Percentiles rank a stretch among this genome's conserved stretches.
Evolutionary conservation across 2,113 vertebrate genomes (phyloP).

Genomic region (Pituophis catenifer): DNA sequence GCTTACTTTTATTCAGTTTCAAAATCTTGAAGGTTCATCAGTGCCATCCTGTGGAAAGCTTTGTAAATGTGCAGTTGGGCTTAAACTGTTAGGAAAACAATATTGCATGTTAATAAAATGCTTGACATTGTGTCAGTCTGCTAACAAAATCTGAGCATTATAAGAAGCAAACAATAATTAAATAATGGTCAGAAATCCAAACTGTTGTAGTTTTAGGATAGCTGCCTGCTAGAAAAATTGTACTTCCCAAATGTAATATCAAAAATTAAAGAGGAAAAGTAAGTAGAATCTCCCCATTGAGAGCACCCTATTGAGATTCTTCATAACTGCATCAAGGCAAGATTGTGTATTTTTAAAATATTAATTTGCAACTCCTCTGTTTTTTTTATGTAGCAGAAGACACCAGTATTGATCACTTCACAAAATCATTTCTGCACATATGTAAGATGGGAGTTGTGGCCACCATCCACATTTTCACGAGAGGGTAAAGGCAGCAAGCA

Average conservation of each 20-base stretch:
- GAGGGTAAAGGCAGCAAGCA: background rate
- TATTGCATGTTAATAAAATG: constrained; percentile 14
- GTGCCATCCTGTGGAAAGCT: constrained; percentile 70
- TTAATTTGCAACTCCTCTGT: background rate
- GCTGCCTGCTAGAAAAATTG: background rate
- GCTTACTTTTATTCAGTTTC: background rate
- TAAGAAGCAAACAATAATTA: constrained; percentile 24
- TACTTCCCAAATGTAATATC: background rate
- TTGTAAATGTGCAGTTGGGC: background rate
- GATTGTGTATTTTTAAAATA: background rate
- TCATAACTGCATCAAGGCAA: background rate
- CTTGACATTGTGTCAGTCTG: constrained; percentile 14
- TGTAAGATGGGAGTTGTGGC: background rate
- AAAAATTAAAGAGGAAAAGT: background rate
- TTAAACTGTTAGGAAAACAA: constrained; percentile 27
- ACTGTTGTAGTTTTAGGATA: constrained; percentile 17
- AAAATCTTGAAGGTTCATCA: constrained; percentile 54
- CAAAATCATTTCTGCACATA: background rate
- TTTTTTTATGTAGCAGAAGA: background rate
- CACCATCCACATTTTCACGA: background rate
- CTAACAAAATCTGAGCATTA: constrained; percentile 10
- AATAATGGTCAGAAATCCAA: constrained; percentile 21
- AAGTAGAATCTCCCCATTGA: background rate
- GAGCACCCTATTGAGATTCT: background rate
- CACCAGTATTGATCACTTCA: background rate